Percentiles rank a stretch among this genome's conserved stretches.
Conservation (phyloP, 2,113 vertebrate species). For the Cygnus atratus region DNA sequence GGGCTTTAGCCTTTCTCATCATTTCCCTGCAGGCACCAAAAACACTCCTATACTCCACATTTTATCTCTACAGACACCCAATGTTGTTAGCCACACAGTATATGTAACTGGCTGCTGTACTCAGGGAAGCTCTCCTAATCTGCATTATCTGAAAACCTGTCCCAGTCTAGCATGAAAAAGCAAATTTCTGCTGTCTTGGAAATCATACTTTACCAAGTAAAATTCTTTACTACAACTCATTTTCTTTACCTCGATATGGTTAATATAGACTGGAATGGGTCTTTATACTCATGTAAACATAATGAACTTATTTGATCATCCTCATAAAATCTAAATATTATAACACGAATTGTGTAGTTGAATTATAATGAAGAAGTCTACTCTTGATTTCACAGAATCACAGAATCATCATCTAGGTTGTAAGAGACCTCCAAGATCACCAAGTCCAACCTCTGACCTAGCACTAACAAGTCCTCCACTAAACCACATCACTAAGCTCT, state of each 20-base stretch:
- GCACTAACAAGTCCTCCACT: background rate
- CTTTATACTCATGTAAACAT: background rate
- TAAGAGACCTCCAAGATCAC: no score
- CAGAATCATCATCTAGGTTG: background rate
- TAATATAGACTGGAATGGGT: background rate
- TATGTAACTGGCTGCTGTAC: background rate
- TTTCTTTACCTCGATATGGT: background rate
- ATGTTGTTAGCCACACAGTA: accelerated
- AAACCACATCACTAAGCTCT: no score
- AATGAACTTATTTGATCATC: background rate
- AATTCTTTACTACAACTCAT: background rate
- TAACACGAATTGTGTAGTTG: background rate
- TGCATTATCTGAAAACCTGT: background rate
- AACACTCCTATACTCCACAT: background rate
- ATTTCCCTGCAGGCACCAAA: no score
- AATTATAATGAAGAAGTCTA: background rate
- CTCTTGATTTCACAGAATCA: background rate
- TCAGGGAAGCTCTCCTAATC: background rate
- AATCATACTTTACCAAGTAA: background rate
- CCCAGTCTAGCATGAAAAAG: background rate
- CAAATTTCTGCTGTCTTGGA: background rate
- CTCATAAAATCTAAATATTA: background rate
- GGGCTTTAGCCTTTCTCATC: no score
- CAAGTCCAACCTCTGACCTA: background rate
- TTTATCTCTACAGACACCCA: background rate